phyloP scores from a whole-genome alignment of 1,140 invertebrate genomes.

The Myzus persicae region DNA sequence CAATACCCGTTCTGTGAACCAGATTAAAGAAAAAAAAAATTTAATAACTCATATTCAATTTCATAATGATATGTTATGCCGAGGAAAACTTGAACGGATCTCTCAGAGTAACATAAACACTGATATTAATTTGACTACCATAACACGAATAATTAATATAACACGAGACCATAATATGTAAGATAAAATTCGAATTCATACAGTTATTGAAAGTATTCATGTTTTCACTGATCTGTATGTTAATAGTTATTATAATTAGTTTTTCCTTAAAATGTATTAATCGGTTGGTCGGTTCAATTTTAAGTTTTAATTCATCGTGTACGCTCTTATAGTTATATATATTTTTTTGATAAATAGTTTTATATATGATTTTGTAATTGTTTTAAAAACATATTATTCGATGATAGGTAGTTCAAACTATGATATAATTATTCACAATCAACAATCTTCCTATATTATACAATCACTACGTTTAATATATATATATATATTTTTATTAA shows the following conservation, averaged over 20 bases:
- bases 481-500: neutral
- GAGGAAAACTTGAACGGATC: neutral
- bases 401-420: no score
- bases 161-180: neutral
- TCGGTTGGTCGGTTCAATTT: neutral
- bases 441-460: neutral
- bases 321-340: no score
- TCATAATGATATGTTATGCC: neutral
- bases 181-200: neutral
- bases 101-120: neutral
- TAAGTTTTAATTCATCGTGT: neutral
- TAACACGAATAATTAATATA: neutral
- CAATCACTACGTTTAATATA: neutral
- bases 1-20: neutral
- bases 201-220: neutral
- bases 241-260: neutral
- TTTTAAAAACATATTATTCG: neutral
- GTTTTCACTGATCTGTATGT: neutral
- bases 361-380: neutral
- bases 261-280: neutral
- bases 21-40: neutral
- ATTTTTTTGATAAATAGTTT: neutral
- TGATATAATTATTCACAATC: neutral
- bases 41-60: neutral
- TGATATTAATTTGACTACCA: neutral